These are phyloP conservation scores for Lapara coniferarum DNA, from an alignment of 2,888 invertebrate species.

Conservation along the genomic window DNA sequence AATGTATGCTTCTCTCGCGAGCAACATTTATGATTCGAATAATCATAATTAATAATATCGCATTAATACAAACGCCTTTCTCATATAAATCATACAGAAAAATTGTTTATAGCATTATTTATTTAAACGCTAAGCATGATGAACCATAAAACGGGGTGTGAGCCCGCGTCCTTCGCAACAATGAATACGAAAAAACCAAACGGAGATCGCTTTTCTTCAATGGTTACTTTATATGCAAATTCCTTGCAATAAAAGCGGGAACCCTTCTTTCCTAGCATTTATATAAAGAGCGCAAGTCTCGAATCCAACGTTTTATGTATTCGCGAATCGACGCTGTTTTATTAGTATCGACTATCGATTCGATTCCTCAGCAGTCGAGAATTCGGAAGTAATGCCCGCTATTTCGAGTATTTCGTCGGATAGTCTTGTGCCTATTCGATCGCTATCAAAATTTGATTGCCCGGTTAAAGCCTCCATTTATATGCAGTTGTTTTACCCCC, in stretches of 20 bases:
- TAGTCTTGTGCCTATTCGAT: slow-evolving; percentile 71
- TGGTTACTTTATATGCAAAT: slow-evolving; percentile 84
- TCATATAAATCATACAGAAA: slow-evolving; percentile 70
- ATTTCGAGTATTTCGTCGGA: slow-evolving; percentile 69
- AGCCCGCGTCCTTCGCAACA: slow-evolving; percentile 75
- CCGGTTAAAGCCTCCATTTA: slow-evolving; percentile 62
- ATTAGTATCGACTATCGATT: slow-evolving; percentile 81
- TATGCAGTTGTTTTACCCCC: slow-evolving; percentile 57
- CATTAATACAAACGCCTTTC: slow-evolving; percentile 60
- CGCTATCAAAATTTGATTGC: slow-evolving; percentile 75
- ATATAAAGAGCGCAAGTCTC: slow-evolving; percentile 76
- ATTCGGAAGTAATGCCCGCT: slow-evolving; percentile 75
- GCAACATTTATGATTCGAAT: slow-evolving; percentile 52
- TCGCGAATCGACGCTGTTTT: slow-evolving; percentile 80
- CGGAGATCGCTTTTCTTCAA: slow-evolving; percentile 83
- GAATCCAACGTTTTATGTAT: slow-evolving; percentile 81
- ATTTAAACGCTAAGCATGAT: slow-evolving; percentile 76
- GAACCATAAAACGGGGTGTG: slow-evolving; percentile 73
- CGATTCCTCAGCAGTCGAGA: slow-evolving; percentile 63
- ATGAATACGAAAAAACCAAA: slow-evolving; percentile 80
- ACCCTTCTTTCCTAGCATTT: slow-evolving; percentile 81
- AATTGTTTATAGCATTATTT: slow-evolving; percentile 78
- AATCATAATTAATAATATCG: slow-evolving; percentile 58
- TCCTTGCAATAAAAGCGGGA: slow-evolving; percentile 79
- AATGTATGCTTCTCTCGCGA: slow-evolving; percentile 42